Evolutionary conservation across 1,140 invertebrate genomes (phyloP), one percentile per base, ranked within the genome.

Genomic region (Anastrepha ludens): DNA sequence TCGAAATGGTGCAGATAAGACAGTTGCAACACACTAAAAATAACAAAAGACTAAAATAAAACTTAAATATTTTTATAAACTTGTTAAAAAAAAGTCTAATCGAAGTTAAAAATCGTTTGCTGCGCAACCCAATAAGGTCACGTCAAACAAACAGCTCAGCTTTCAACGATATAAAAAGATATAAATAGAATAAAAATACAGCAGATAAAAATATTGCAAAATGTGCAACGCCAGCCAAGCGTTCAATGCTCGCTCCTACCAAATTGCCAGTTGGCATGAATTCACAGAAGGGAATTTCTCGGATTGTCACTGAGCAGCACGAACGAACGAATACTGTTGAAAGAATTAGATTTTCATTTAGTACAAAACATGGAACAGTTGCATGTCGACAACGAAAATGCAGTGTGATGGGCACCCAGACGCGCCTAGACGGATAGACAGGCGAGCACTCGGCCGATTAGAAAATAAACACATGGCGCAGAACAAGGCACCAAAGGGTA

Each of bases 241-340:
- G 70, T 78, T 78, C 70, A 78, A 78, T 78, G 44, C 47, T 20
- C 41, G 70, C 70, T 78, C 70, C 70, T 78, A 39, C 70, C 70
- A 78, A 78, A 78, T 78, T 78, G n/a, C 39, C 47, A 55, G 41
- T 78, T 78, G 70, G 70, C 70, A 78, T 78, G 70, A 44, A 78
- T n/a, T 11, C 47, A 11, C 1, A 50, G 41, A 5, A 9, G 70
- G 6, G 15, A 67, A 67, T 29, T 29, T 29, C 29, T 29, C 29
- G 29, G 29, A 29, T 29, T 29, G 29, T 29, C 29, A 29, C 29
- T 29, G 29, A 78, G 13, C 39, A 78, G 41, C 44, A 39, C 29
- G 41, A 3, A 74, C 2, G 6, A 44, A 44, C 39, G 9, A 47
- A 3, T 5, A 20, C 29, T 4, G 17, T 29, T 29, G n/a, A 15